Base-by-base conservation (phyloP, 37 sponge, comb jelly and placozoan genomes). In the Lycopodina hypogea region DNA sequence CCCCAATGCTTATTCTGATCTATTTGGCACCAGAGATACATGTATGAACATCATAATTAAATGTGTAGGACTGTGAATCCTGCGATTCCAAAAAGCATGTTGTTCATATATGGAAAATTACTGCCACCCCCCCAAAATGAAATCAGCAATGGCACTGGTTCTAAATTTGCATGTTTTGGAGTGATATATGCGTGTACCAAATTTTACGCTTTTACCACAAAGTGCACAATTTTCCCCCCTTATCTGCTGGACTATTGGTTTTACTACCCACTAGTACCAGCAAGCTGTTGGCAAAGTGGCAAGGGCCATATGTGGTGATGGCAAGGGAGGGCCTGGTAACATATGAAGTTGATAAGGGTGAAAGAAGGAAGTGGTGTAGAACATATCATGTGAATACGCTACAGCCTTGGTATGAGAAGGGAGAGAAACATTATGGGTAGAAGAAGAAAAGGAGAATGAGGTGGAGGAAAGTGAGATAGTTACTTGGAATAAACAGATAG, bases 241-340 rank as follows among this genome's bases (percentile, higher is more conserved):
- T 52, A 52, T 52, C 53, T 52, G 53, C 53, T 52, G 53, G 53
- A 52, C 53, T 52, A 52, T n/a, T n/a, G n/a, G n/a, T n/a, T n/a
- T n/a, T n/a, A n/a, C n/a, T n/a, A n/a, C n/a, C n/a, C n/a, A n/a
- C n/a, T n/a, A n/a, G n/a, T n/a, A n/a, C n/a, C n/a, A n/a, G n/a
- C n/a, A n/a, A n/a, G n/a, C n/a, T n/a, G n/a, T n/a, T n/a, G n/a
- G n/a, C n/a, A n/a, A n/a, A n/a, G n/a, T n/a, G n/a, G n/a, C n/a
- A n/a, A n/a, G n/a, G n/a, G n/a, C n/a, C n/a, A n/a, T n/a, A n/a
- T n/a, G n/a, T n/a, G n/a, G n/a, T n/a, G n/a, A n/a, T n/a, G n/a
- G n/a, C n/a, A n/a, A n/a, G n/a, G n/a, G n/a, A n/a, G n/a, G n/a
- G n/a, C n/a, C n/a, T n/a, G n/a, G n/a, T n/a, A n/a, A n/a, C n/a